Percentiles rank a stretch among this genome's conserved stretches.
phyloP scores from a whole-genome alignment of 2,797 vertebrate species.

The Hirundo rustica region DNA sequence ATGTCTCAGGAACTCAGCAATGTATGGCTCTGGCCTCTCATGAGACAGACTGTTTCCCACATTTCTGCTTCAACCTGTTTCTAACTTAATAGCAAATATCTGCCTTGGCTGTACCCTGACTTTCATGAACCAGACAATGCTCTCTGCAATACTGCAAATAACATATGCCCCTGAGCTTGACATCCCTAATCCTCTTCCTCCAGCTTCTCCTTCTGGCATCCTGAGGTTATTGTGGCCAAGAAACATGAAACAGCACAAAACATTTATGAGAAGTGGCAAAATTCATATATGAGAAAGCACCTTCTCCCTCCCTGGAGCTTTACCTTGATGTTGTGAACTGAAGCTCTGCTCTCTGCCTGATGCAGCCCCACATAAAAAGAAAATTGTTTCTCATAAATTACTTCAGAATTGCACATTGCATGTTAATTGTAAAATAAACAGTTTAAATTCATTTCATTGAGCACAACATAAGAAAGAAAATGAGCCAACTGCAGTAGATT shows the following conservation, averaged over 20 bases:
- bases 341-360: conserved; percentile 25
- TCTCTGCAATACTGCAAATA: not conserved
- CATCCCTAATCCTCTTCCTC: not conserved
- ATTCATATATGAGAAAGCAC: not conserved
- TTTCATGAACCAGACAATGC: not conserved
- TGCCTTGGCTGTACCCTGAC: not conserved
- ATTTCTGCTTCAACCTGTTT: not conserved
- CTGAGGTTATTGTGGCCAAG: not conserved
- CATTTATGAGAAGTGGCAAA: not conserved
- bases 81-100: not conserved
- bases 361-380: conserved; percentile 50
- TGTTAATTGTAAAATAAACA: conserved; percentile 68
- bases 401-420: conserved; percentile 51
- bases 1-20: not conserved
- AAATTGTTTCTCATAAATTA: conserved; percentile 69
- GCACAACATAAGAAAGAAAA: conserved; percentile 65
- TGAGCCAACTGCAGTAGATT: conserved; percentile 67
- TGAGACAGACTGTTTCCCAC: not conserved
- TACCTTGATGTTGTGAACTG: not conserved
- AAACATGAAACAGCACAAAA: not conserved
- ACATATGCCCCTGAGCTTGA: not conserved
- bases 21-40: not conserved
- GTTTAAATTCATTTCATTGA: conserved; percentile 69
- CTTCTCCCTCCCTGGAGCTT: not conserved
- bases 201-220: not conserved